These are phyloP conservation scores for Tragelaphus imberbis DNA, from an alignment of 2,113 vertebrate genomes.

Conservation along the genomic window DNA sequence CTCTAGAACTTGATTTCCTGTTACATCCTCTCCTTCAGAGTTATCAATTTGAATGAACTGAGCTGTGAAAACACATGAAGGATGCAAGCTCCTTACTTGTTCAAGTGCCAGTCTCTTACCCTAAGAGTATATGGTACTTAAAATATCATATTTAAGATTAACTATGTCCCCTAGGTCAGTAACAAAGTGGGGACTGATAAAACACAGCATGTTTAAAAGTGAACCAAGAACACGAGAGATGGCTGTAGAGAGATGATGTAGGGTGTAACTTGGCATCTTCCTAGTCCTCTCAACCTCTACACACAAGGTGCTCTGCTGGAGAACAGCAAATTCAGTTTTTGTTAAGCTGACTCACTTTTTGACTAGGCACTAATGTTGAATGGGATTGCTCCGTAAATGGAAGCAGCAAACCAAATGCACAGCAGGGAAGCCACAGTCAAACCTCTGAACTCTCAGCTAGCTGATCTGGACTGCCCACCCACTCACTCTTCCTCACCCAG, in stretches of 20 bases:
- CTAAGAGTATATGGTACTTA: background rate
- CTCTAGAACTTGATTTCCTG: background rate
- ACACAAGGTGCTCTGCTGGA: background rate
- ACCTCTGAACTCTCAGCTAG: background rate
- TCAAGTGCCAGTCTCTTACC: background rate
- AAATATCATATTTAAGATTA: background rate
- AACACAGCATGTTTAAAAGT: background rate
- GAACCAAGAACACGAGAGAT: background rate
- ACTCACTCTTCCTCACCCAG: background rate
- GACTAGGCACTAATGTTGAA: background rate
- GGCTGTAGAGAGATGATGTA: background rate
- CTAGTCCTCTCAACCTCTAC: background rate
- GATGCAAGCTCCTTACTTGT: background rate
- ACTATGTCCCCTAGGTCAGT: background rate
- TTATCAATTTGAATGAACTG: background rate
- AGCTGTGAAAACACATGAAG: background rate
- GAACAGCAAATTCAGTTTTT: background rate
- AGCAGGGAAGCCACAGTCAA: background rate
- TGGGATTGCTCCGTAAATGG: background rate
- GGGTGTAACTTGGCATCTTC: background rate
- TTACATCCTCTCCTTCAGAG: background rate
- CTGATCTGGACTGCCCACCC: too few species aligned
- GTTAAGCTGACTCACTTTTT: background rate
- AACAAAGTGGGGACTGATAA: background rate
- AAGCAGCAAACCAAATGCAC: background rate